Percentiles rank a stretch among this genome's conserved stretches.
phyloP scores from a whole-genome alignment of 1,140 invertebrate genomes.

The Sinella curviseta region DNA sequence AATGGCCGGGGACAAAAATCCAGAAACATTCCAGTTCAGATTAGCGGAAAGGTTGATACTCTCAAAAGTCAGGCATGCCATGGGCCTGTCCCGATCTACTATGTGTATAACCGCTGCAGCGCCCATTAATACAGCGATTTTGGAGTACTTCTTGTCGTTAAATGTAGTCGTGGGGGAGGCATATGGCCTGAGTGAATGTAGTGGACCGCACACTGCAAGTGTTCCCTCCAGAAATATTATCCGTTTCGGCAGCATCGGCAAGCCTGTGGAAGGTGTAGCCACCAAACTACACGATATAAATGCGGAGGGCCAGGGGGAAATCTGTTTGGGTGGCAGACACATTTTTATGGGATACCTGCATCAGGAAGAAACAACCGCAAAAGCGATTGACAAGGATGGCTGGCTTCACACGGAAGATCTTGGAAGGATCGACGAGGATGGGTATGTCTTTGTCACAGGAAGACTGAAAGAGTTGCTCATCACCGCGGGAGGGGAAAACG shows the following conservation, averaged over 20 bases:
- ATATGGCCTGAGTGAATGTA: constrained; percentile 67
- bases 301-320: constrained; percentile 52
- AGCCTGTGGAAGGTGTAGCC: constrained; percentile 54
- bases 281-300: constrained; percentile 24
- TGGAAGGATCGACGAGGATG: constrained; percentile 70
- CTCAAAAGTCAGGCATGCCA: constrained; percentile 68
- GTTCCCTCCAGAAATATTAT: constrained; percentile 53
- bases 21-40: constrained; percentile 37
- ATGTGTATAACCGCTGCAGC: constrained; percentile 75
- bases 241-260: constrained; percentile 69
- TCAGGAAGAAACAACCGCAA: constrained; percentile 71
- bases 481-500: constrained; percentile 92
- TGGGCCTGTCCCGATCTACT: constrained; percentile 73
- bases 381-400: constrained; percentile 70
- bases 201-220: constrained; percentile 69
- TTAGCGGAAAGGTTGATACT: constrained; percentile 72
- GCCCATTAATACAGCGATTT: constrained; percentile 75
- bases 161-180: constrained; percentile 76
- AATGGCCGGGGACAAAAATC: constrained; percentile 63
- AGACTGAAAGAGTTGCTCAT: constrained; percentile 84
- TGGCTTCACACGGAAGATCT: constrained; percentile 83
- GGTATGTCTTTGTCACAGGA: constrained; percentile 77
- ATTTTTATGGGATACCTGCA: constrained; percentile 89
- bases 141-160: constrained; percentile 81
- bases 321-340: constrained; percentile 74